Base-by-base conservation (phyloP, 1,140 invertebrate genomes). In the Manduca sexta region DNA sequence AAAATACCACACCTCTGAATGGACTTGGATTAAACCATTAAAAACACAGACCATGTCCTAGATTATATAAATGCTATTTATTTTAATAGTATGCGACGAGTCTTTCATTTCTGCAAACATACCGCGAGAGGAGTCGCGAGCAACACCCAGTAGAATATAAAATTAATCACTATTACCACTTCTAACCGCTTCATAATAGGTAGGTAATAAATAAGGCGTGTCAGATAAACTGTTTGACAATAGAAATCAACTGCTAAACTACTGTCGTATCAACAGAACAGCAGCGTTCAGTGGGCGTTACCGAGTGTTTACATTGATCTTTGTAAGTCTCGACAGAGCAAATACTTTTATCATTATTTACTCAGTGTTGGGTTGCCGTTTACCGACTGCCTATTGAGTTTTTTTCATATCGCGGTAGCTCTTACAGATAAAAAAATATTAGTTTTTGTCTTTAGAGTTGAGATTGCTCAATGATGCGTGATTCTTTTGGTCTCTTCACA, bases 321-420 rank as follows among this genome's bases (percentile, higher is more conserved):
- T 81, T 84, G 77, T 81, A 76, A 71, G 64, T 65, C 66, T 71
- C 60, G 60, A 64, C 69, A 69, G 59, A 67, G 69, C 70, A 82
- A 84, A 82, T 74, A 82, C 78, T 81, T 82, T 81, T 79, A 82
- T 82, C 80, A 56, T 60, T 82, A 69, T 82, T 81, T 70, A 81
- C 74, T 66, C 67, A 74, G 76, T 82, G 64, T 74, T 60, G 52
- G 61, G 64, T 74, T 64, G 62, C 68, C 64, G 55, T 71, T 69
- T 69, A 69, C 68, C 49, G 66, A 69, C 61, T 56, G 61, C 52
- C 40, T 55, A 58, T 56, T 62, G 57, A 66, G 52, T 60, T 45
- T 60, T 64, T 67, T 68, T 65, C 47, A 45, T 56, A 52, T 52
- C 44, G 56, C 48, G 30, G 60, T 56, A 44, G 55, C 55, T 42